These are phyloP conservation scores for Tinamus major DNA, from an alignment of 2,797 vertebrate species.

Conservation along the genomic window DNA sequence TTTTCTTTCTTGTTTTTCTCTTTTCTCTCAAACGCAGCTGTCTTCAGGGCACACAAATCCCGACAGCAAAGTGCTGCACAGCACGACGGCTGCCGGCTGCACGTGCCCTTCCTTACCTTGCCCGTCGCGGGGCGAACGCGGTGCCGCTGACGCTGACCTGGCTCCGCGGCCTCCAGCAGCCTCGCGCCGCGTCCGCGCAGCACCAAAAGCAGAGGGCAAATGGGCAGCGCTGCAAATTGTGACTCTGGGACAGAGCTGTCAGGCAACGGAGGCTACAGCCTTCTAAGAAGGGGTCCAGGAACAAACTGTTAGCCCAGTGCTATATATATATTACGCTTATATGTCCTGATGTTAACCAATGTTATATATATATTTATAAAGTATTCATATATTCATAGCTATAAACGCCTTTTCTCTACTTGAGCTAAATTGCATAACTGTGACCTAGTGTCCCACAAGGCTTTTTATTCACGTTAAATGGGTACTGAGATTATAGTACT, in stretches of 20 bases:
- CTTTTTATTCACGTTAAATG: conserved; percentile 65
- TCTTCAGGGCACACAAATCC: neutral
- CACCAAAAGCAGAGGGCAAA: neutral
- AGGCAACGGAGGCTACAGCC: neutral
- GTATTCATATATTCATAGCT: conserved; percentile 71
- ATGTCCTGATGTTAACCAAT: conserved; percentile 40
- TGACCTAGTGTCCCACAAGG: conserved; percentile 72
- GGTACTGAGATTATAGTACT: conserved; percentile 27
- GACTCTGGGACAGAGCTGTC: neutral
- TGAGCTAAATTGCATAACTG: conserved; percentile 58
- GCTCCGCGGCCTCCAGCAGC: neutral
- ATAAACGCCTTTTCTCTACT: conserved; percentile 65
- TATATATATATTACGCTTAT: conserved; percentile 46
- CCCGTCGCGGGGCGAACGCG: accelerated
- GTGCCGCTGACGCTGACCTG: accelerated
- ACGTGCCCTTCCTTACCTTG: neutral
- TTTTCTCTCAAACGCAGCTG: neutral
- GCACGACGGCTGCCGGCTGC: neutral
- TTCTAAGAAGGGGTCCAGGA: neutral
- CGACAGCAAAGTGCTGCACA: accelerated
- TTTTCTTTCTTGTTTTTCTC: neutral
- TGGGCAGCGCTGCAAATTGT: neutral
- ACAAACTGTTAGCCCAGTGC: neutral
- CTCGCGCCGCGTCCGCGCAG: neutral
- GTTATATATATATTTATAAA: conserved; percentile 44